phyloP scores from a whole-genome alignment of 2,888 invertebrate species.

The Epinotia bilunana region DNA sequence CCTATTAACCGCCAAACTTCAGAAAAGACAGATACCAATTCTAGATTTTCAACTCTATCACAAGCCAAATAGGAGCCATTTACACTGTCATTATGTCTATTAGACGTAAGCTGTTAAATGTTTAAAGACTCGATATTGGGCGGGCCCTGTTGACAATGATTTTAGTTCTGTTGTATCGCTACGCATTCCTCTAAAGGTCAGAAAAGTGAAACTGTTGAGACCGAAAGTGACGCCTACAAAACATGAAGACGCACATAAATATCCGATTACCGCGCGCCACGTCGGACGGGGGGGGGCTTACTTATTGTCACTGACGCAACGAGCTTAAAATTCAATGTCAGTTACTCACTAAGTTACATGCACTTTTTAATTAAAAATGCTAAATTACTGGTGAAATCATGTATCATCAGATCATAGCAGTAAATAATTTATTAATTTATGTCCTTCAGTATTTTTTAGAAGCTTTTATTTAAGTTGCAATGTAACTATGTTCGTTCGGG shows the following conservation, averaged over 20 bases:
- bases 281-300: constrained; percentile 33
- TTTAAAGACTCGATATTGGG: neutral
- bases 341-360: constrained; percentile 4
- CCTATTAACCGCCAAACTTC: neutral
- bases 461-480: too few species aligned
- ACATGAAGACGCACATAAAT: constrained; percentile 67
- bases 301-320: constrained; percentile 67
- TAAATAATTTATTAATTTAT: too few species aligned
- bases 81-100: neutral
- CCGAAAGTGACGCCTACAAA: constrained; percentile 74
- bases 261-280: constrained; percentile 57
- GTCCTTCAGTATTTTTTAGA: neutral
- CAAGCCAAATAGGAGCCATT: neutral
- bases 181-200: constrained; percentile 76
- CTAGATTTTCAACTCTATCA: neutral
- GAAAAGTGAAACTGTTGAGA: constrained; percentile 78
- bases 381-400: constrained; percentile 5
- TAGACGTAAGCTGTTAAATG: neutral
- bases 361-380: constrained; percentile 5
- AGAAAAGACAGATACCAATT: neutral
- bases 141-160: neutral
- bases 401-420: neutral
- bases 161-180: constrained; percentile 70
- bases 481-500: too few species aligned
- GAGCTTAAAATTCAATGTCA: constrained; percentile 56